Percentiles rank a stretch among this genome's conserved stretches.
phyloP scores from a whole-genome alignment of 2,888 invertebrate genomes.

The Pseudoips prasinana region DNA sequence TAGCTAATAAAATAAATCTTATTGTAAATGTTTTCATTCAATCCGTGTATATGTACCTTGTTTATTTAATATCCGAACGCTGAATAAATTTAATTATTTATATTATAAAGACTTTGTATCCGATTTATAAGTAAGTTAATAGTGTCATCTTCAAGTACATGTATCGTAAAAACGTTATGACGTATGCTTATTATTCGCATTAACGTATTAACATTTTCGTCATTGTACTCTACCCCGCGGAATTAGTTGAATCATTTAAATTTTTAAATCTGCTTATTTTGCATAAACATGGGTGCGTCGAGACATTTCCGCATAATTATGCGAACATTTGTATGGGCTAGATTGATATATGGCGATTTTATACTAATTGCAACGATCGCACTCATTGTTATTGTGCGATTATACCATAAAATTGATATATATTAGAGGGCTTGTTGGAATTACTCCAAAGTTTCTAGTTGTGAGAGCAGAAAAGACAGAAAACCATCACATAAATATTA shows the following conservation, averaged over 20 bases:
- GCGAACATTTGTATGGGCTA: constrained; percentile 45
- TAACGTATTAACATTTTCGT: constrained; percentile 8
- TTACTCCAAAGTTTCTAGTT: constrained; percentile 1
- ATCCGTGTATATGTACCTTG: too few relatives aligned
- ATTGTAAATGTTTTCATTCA: too few relatives aligned
- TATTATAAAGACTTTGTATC: too few relatives aligned
- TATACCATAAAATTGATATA: constrained; percentile 54
- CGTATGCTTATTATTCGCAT: constrained; percentile 4
- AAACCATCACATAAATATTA: background rate
- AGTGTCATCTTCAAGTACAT: too few relatives aligned
- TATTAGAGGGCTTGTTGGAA: constrained; percentile 17
- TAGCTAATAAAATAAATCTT: too few relatives aligned
- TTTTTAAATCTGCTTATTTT: constrained; percentile 50
- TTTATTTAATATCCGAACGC: too few relatives aligned
- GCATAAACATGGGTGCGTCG: constrained; percentile 73
- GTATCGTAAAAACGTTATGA: too few relatives aligned
- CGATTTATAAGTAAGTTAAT: too few relatives aligned
- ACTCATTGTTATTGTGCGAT: constrained; percentile 46
- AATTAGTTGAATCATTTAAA: constrained; percentile 51
- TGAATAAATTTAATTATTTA: too few relatives aligned
- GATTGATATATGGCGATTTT: constrained; percentile 67
- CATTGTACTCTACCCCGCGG: constrained; percentile 38
- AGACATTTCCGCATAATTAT: constrained; percentile 52
- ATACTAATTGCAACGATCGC: constrained; percentile 61
- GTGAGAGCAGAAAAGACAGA: background rate